phyloP scores from a whole-genome alignment of 2,888 invertebrate genomes.

The Tenthredo livida region DNA sequence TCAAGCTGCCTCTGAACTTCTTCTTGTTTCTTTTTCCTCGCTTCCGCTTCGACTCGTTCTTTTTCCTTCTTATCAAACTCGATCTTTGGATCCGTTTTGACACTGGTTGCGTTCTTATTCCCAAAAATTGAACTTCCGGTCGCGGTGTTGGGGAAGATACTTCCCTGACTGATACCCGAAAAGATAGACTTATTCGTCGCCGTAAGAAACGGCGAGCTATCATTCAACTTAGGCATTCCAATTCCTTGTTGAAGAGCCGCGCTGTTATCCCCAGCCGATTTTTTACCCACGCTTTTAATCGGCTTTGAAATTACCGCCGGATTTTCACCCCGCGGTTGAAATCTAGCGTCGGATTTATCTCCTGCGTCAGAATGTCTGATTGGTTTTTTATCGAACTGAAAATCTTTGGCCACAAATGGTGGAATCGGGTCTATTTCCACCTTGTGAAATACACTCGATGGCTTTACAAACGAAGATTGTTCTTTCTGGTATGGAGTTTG shows the following conservation, averaged over 20 bases:
- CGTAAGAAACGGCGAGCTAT: conserved; percentile 58
- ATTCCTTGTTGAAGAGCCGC: background rate
- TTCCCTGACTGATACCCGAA: conserved; percentile 56
- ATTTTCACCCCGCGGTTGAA: background rate
- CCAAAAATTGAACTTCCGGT: conserved; percentile 10
- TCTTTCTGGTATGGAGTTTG: conserved; percentile 22
- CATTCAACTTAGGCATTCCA: background rate
- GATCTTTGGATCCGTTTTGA: background rate
- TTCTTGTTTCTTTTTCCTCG: conserved; percentile 59
- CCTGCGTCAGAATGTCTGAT: background rate
- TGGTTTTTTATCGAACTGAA: background rate
- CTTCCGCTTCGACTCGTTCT: conserved; percentile 48
- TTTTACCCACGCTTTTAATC: background rate
- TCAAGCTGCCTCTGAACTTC: conserved; percentile 59
- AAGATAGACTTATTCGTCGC: conserved; percentile 62
- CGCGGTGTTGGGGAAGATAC: conserved; percentile 58
- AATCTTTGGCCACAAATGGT: conserved; percentile 11
- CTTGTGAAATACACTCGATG: background rate
- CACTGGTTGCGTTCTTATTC: background rate
- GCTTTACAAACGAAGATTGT: background rate
- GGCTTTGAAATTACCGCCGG: background rate
- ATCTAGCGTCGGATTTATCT: background rate
- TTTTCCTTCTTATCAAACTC: conserved; percentile 25
- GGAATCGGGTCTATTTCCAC: background rate
- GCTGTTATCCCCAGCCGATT: background rate